Evolutionary conservation across 1,140 invertebrate species (phyloP).

Genomic region (Anoplophora glabripennis): DNA sequence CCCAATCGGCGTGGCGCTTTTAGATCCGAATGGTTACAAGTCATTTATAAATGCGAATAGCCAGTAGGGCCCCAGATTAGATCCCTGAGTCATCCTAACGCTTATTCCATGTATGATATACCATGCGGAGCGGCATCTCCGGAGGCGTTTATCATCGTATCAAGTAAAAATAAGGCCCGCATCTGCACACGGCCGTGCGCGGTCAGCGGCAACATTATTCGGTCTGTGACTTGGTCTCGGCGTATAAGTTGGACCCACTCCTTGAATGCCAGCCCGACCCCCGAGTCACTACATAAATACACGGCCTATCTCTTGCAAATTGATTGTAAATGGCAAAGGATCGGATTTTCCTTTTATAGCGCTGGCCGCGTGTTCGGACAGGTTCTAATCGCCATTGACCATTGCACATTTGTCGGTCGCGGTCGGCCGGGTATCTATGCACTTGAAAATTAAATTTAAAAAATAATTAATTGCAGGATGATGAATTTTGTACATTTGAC

Average conservation of each 20-base stretch:
- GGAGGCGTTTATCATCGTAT: too few relatives aligned
- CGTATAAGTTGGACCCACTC: constrained; percentile 24
- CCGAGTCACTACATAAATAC: constrained; percentile 26
- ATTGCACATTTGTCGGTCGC: neutral
- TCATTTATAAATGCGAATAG: too few relatives aligned
- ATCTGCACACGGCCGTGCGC: neutral
- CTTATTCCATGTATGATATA: too few relatives aligned
- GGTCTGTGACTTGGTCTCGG: constrained; percentile 24
- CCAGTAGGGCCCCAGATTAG: too few relatives aligned
- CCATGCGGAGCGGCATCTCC: too few relatives aligned
- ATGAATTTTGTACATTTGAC: too few relatives aligned
- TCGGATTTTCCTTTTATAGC: constrained; percentile 15
- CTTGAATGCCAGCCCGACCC: constrained; percentile 19
- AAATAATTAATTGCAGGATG: too few relatives aligned
- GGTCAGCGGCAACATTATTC: constrained; percentile 28
- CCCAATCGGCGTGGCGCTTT: too few relatives aligned
- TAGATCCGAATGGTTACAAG: too few relatives aligned
- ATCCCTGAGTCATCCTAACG: too few relatives aligned
- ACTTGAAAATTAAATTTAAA: neutral
- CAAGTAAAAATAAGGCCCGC: too few relatives aligned
- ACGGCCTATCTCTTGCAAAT: constrained; percentile 29
- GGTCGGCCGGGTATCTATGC: neutral
- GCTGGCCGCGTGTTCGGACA: neutral
- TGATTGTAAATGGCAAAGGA: constrained; percentile 28
- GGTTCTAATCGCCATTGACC: neutral